A percentile compares a stretch with the other conserved stretches of the same genome.
These are phyloP conservation scores for Drosophila testacea DNA, from an alignment of 2,888 invertebrate species.

Conservation along the genomic window DNA sequence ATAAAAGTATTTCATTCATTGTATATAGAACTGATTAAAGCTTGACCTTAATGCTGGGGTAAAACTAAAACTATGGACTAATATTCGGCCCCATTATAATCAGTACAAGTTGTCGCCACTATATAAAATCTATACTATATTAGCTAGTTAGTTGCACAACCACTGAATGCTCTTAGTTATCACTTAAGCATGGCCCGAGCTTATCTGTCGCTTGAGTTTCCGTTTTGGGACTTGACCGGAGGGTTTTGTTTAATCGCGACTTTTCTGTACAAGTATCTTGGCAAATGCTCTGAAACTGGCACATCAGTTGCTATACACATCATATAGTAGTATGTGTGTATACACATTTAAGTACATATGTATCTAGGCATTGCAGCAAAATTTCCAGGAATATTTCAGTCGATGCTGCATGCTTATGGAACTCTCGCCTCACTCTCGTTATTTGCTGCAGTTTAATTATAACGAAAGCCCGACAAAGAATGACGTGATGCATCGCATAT, in stretches of 20 bases:
- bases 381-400: slow-evolving; percentile 67
- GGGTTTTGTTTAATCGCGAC: slow-evolving; percentile 67
- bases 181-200: slow-evolving; percentile 52
- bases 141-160: slow-evolving; percentile 47
- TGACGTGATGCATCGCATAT: slow-evolving; percentile 69
- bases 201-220: slow-evolving; percentile 65
- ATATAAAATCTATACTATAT: slow-evolving; percentile 11
- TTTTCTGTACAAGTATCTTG: slow-evolving; percentile 23
- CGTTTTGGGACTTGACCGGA: slow-evolving; percentile 58
- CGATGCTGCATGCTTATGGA: slow-evolving; percentile 54
- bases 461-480: slow-evolving; percentile 63
- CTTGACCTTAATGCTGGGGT: slow-evolving; percentile 62
- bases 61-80: slow-evolving; percentile 25
- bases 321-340: neutral
- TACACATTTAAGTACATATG: neutral
- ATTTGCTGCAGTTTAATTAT: slow-evolving; percentile 70
- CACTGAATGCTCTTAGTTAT: slow-evolving; percentile 50
- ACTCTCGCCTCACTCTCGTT: slow-evolving; percentile 3
- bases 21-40: slow-evolving; percentile 51
- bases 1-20: slow-evolving; percentile 7
- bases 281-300: slow-evolving; percentile 41
- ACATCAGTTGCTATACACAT: slow-evolving; percentile 29
- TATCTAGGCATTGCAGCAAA: slow-evolving; percentile 13
- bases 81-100: slow-evolving; percentile 40
- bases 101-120: slow-evolving; percentile 46